These are phyloP conservation scores for Drosophila sucinea DNA, from an alignment of 1,140 invertebrate genomes.

Conservation along the genomic window DNA sequence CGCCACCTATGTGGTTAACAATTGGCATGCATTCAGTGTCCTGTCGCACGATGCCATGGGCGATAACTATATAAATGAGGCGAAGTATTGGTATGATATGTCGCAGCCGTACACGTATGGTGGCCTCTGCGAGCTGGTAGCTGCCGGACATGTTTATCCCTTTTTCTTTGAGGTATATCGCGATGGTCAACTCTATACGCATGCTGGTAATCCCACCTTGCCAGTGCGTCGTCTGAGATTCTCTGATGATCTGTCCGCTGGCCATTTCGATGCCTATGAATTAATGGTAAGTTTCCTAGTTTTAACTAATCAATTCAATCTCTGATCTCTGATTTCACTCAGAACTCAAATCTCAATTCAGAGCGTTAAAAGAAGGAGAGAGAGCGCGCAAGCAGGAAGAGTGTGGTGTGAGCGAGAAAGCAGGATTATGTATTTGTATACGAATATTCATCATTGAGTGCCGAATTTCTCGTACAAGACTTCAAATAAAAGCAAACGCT, in stretches of 20 bases:
- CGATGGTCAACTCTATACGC: slow-evolving; percentile 7
- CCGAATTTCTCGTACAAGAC: slow-evolving; percentile 1
- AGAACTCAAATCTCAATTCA: not conserved
- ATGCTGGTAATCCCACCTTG: not conserved
- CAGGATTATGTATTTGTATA: not conserved
- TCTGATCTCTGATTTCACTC: not conserved
- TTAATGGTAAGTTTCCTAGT: slow-evolving; percentile 21
- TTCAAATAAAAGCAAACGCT: not conserved
- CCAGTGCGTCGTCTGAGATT: slow-evolving; percentile 15
- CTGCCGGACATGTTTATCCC: slow-evolving; percentile 14
- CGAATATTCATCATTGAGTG: not conserved
- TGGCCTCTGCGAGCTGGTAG: slow-evolving; percentile 13
- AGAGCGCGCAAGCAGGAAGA: not conserved
- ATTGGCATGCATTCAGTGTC: not conserved
- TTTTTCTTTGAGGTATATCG: slow-evolving; percentile 26
- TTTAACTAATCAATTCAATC: too few species aligned
- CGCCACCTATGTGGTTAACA: slow-evolving; percentile 2
- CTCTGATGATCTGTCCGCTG: slow-evolving; percentile 8
- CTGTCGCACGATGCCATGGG: slow-evolving; percentile 14
- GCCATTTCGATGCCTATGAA: slow-evolving; percentile 29
- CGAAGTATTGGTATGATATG: slow-evolving; percentile 15
- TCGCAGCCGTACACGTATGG: slow-evolving; percentile 16
- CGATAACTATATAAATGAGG: slow-evolving; percentile 12
- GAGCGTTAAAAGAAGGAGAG: not conserved
- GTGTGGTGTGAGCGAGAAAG: not conserved